Evolutionary conservation across 2,113 vertebrate species (phyloP).

Genomic region (Pleuronectes platessa): DNA sequence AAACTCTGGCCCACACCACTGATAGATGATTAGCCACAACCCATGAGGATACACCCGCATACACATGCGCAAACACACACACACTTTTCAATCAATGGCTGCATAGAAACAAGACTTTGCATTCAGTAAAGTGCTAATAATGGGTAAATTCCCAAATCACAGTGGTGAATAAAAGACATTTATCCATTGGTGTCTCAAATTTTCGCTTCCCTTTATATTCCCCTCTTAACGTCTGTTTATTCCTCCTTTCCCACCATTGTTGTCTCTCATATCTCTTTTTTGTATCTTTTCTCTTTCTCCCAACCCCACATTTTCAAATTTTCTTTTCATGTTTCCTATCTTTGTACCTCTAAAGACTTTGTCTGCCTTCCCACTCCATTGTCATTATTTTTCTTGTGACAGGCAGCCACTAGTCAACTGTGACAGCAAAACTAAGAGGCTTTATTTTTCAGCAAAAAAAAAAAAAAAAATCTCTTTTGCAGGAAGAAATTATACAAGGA

Average conservation of each 20-base stretch:
- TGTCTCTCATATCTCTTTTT: not conserved
- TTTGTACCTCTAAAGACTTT: constrained; percentile 24
- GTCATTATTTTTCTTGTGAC: constrained; percentile 49
- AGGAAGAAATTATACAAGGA: constrained; percentile 16
- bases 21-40: constrained; percentile 74
- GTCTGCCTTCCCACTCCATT: constrained; percentile 22
- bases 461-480: constrained; percentile 31
- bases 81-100: constrained; percentile 46
- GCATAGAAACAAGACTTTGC: constrained; percentile 28
- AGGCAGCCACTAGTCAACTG: constrained; percentile 52
- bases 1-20: constrained; percentile 70
- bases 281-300: not conserved
- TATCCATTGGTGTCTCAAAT: constrained; percentile 22
- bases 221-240: constrained; percentile 12
- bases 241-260: constrained; percentile 17
- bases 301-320: constrained; percentile 27
- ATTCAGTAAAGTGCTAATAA: constrained; percentile 50
- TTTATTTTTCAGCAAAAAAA: constrained; percentile 40
- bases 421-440: constrained; percentile 62
- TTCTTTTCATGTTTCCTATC: constrained; percentile 14
- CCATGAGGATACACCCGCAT: constrained; percentile 50
- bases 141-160: constrained; percentile 24
- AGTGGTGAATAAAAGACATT: constrained; percentile 25
- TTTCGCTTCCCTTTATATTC: constrained; percentile 13
- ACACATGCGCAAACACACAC: constrained; percentile 48